These are phyloP conservation scores for Agonopterix arenella DNA, from an alignment of 2,888 invertebrate genomes.

Conservation along the genomic window DNA sequence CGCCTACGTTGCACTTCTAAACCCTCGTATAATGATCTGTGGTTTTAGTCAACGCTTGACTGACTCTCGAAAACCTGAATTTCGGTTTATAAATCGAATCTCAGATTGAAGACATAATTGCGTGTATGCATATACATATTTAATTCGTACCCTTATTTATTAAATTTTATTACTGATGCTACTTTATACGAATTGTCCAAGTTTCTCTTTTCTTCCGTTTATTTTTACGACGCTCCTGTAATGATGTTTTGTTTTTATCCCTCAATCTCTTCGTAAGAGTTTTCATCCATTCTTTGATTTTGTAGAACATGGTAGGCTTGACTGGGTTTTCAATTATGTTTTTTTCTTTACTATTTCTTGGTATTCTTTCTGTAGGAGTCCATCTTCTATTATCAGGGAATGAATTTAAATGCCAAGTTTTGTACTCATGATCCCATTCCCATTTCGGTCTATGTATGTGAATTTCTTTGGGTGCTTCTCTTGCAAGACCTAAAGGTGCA, in stretches of 20 bases:
- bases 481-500: slow-evolving; percentile 79
- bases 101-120: neutral
- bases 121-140: no score
- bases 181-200: slow-evolving; percentile 43
- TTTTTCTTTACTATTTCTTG: slow-evolving; percentile 27
- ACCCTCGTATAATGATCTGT: no score
- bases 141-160: neutral
- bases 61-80: no score
- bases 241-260: slow-evolving; percentile 12
- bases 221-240: slow-evolving; percentile 30
- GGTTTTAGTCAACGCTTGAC: no score
- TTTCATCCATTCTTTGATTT: slow-evolving; percentile 43
- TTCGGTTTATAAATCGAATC: no score
- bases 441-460: slow-evolving; percentile 64
- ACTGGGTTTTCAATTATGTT: slow-evolving; percentile 10
- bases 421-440: slow-evolving; percentile 76
- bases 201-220: slow-evolving; percentile 49
- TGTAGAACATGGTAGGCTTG: slow-evolving; percentile 33
- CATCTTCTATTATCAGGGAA: slow-evolving; percentile 48
- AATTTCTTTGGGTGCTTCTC: slow-evolving; percentile 56
- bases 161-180: slow-evolving; percentile 11
- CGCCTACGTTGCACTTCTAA: no score
- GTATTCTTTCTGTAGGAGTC: slow-evolving; percentile 16
- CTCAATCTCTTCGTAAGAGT: slow-evolving; percentile 29
- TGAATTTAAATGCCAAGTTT: slow-evolving; percentile 67